Conservation (phyloP, 1,140 invertebrate genomes). For the Drosophila murphyi region DNA sequence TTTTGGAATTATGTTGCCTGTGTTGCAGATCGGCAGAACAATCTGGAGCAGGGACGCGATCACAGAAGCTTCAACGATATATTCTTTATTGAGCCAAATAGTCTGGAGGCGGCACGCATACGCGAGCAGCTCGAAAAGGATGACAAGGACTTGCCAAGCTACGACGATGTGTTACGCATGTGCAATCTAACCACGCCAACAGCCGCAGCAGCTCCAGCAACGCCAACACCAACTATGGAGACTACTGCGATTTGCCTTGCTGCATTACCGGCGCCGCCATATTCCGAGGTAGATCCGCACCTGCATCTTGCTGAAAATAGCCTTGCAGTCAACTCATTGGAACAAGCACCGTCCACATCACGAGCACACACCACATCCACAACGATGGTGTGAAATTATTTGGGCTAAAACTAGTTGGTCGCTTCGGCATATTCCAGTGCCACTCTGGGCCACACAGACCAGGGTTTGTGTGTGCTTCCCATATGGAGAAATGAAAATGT, state of each 20-base stretch:
- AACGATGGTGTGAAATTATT: constrained; percentile 27
- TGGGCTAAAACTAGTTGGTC: constrained; percentile 1
- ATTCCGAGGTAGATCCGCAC: constrained; percentile 65
- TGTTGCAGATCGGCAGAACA: constrained; percentile 76
- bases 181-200: constrained; percentile 69
- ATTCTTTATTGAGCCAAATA: constrained; percentile 74
- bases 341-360: constrained; percentile 66
- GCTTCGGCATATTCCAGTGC: constrained; percentile 57
- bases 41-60: constrained; percentile 57
- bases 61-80: constrained; percentile 68
- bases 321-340: constrained; percentile 34
- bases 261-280: constrained; percentile 72
- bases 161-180: constrained; percentile 83
- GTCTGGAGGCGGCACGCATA: constrained; percentile 73
- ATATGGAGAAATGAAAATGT: constrained; percentile 66
- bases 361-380: constrained; percentile 45
- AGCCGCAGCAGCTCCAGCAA: constrained; percentile 36
- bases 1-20: neutral
- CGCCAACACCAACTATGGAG: constrained; percentile 31
- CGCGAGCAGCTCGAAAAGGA: constrained; percentile 79
- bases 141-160: constrained; percentile 79
- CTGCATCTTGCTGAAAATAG: neutral
- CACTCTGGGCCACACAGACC: constrained; percentile 66
- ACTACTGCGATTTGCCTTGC: constrained; percentile 54
- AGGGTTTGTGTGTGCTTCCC: constrained; percentile 54